Percentiles rank a stretch among this genome's conserved stretches.
phyloP scores from a whole-genome alignment of 2,888 invertebrate species.

The Cataglyphis altisquamis region DNA sequence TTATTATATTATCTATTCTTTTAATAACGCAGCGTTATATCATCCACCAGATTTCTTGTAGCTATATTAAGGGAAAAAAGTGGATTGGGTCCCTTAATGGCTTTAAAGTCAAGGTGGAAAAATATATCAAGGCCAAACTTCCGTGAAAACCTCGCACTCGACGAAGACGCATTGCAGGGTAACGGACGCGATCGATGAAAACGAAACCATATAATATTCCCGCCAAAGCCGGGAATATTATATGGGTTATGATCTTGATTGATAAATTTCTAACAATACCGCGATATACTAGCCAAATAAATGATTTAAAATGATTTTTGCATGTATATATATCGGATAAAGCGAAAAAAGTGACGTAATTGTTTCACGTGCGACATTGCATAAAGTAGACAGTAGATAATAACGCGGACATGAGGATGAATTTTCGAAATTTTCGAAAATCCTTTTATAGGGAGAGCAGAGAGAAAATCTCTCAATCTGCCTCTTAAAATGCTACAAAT shows the following conservation, averaged over 20 bases:
- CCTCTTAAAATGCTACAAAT: not conserved
- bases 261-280: slow-evolving; percentile 39
- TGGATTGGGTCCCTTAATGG: slow-evolving; percentile 66
- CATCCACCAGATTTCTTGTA: not conserved
- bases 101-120: slow-evolving; percentile 76
- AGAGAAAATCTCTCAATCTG: not conserved
- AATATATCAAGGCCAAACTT: slow-evolving; percentile 75
- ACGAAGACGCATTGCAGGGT: slow-evolving; percentile 56
- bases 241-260: not conserved
- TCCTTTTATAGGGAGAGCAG: not conserved
- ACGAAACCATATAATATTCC: slow-evolving; percentile 64
- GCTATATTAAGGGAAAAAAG: slow-evolving; percentile 64
- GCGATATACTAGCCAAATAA: not conserved
- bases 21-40: not conserved
- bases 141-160: slow-evolving; percentile 69
- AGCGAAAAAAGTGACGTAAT: not conserved
- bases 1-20: not conserved
- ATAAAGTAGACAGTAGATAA: slow-evolving; percentile 1
- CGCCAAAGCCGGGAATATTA: slow-evolving; percentile 46
- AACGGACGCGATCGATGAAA: slow-evolving; percentile 66
- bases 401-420: not conserved
- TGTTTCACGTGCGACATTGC: not conserved
- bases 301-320: not conserved
- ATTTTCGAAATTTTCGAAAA: not conserved
- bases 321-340: not conserved